Conservation (phyloP, 2,797 vertebrate species). For the Bradypus variegatus region DNA sequence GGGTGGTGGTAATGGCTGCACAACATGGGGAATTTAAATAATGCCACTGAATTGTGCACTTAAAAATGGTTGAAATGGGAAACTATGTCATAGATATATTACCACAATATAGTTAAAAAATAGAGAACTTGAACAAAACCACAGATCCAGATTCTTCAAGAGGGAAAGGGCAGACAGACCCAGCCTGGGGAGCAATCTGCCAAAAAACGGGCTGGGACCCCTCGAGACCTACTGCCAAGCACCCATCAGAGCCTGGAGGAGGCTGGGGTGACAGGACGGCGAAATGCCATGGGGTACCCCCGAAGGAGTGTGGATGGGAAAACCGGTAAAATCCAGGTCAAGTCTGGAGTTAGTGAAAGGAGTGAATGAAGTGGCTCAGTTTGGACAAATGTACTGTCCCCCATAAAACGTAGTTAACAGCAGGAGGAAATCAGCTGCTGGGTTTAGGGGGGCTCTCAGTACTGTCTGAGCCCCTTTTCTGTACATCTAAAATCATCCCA, state of each 20-base stretch:
- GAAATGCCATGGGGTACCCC: neutral
- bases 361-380: neutral
- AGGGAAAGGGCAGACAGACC: neutral
- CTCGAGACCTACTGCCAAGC: neutral
- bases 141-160: neutral
- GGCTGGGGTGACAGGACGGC: too few species aligned
- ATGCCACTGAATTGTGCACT: too few species aligned
- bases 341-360: neutral
- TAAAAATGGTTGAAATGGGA: too few species aligned
- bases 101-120: too few species aligned
- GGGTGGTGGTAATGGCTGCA: too few species aligned
- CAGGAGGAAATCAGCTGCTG: neutral
- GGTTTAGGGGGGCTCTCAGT: neutral
- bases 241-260: neutral
- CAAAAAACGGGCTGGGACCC: neutral
- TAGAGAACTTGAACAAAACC: neutral
- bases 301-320: neutral
- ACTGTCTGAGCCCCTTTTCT: neutral
- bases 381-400: too few species aligned
- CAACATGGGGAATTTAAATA: too few species aligned
- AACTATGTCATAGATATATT: too few species aligned
- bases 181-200: too few species aligned
- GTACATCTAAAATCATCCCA: neutral
- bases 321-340: neutral
- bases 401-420: neutral